Conservation (phyloP, 2,888 invertebrate genomes). For the Iselma pallidipennis region DNA sequence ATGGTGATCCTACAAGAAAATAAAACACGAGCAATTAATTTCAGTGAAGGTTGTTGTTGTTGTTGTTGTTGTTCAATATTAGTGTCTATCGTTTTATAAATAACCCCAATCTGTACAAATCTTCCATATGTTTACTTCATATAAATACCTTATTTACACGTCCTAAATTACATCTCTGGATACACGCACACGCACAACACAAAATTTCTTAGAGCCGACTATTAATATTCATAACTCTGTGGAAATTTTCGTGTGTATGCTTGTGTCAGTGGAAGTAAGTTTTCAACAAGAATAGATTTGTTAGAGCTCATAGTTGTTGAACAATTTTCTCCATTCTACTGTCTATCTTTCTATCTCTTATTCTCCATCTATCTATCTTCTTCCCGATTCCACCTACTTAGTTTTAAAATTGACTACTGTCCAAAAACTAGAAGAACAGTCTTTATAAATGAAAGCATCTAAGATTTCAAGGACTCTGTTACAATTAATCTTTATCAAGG, state of each 20-base stretch:
- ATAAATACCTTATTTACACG: not conserved
- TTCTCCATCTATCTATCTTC: too few relatives aligned
- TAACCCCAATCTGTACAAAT: not conserved
- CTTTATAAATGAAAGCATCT: not conserved
- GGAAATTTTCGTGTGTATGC: not conserved
- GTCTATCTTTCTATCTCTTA: too few relatives aligned
- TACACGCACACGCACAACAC: not conserved
- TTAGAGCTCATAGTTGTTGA: too few relatives aligned
- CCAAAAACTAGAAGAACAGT: not conserved
- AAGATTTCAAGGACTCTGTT: constrained; percentile 18
- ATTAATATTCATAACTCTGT: not conserved
- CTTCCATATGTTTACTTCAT: not conserved
- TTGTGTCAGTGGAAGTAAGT: not conserved
- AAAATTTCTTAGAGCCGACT: not conserved
- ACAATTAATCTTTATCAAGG: constrained; percentile 21
- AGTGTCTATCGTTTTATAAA: not conserved
- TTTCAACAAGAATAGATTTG: not conserved
- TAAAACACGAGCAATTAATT: too few relatives aligned
- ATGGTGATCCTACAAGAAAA: too few relatives aligned
- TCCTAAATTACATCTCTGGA: not conserved
- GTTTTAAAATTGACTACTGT: not conserved
- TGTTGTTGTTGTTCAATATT: too few relatives aligned
- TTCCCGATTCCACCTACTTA: not conserved
- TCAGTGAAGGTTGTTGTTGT: not conserved
- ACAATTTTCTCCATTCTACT: too few relatives aligned